Percentiles rank a stretch among this genome's conserved stretches.
phyloP scores from a whole-genome alignment of 2,113 vertebrate genomes.

The Nymphicus hollandicus region DNA sequence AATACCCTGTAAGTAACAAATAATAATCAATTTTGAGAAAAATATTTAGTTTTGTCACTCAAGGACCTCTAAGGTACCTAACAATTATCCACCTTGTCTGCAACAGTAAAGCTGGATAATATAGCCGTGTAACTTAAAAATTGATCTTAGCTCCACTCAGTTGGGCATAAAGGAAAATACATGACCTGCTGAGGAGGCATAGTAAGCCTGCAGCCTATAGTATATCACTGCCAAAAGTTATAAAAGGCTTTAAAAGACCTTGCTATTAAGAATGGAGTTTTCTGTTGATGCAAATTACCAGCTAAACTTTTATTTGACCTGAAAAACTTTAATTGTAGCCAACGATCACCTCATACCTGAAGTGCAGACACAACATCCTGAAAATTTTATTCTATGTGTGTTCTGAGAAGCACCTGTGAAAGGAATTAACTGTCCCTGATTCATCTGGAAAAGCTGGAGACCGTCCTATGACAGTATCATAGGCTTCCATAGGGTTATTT shows the following conservation, averaged over 20 bases:
- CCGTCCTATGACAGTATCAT: not conserved
- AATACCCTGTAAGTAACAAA: not conserved
- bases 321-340: conserved; percentile 12
- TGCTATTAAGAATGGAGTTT: not conserved
- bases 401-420: not conserved
- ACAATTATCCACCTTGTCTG: conserved; percentile 45
- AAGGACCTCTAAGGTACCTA: conserved; percentile 40
- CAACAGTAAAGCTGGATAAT: conserved; percentile 56
- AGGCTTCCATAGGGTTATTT: not conserved
- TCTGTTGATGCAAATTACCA: conserved; percentile 19
- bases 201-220: conserved; percentile 28
- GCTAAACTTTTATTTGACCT: conserved; percentile 27
- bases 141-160: conserved; percentile 57
- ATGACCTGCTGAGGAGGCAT: conserved; percentile 48
- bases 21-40: not conserved
- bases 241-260: conserved; percentile 40
- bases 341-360: not conserved
- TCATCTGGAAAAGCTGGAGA: not conserved
- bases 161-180: conserved; percentile 68
- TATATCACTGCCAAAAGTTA: conserved; percentile 56
- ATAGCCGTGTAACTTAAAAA: conserved; percentile 61
- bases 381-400: not conserved
- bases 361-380: not conserved
- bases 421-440: not conserved
- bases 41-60: not conserved